Percentiles rank a stretch among this genome's conserved stretches.
These are phyloP conservation scores for Magallana nippona DNA, from an alignment of 2,888 invertebrate genomes.

Conservation along the genomic window DNA sequence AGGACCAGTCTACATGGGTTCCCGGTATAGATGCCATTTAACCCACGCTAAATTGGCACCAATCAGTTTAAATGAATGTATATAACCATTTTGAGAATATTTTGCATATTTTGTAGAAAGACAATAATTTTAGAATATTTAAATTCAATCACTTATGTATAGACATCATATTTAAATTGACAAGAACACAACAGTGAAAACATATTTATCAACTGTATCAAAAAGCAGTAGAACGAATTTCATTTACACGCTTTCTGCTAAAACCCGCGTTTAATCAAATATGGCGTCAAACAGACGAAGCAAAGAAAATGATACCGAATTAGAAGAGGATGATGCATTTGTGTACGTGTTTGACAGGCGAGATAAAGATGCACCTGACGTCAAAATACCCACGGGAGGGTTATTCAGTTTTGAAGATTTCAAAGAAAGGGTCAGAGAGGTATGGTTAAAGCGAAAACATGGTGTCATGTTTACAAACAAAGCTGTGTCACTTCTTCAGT, in stretches of 20 bases:
- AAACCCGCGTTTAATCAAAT: slow-evolving; percentile 52
- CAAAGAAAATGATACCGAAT: slow-evolving; percentile 44
- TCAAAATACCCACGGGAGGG: slow-evolving; percentile 70
- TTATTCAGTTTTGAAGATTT: slow-evolving; percentile 70
- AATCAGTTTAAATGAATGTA: background rate
- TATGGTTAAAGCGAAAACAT: slow-evolving; percentile 42
- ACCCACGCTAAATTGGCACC: background rate
- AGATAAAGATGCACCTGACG: slow-evolving; percentile 69
- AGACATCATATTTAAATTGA: too few species aligned
- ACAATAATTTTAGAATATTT: too few species aligned
- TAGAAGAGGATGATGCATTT: slow-evolving; percentile 72
- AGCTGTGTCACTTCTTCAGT: background rate
- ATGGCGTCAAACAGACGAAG: slow-evolving; percentile 67
- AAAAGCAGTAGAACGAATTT: background rate
- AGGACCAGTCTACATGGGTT: too few species aligned
- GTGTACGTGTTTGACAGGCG: slow-evolving; percentile 76
- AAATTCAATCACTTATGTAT: too few species aligned
- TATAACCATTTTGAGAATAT: too few species aligned
- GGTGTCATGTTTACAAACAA: slow-evolving; percentile 37
- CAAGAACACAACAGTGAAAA: too few species aligned
- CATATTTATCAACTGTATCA: background rate
- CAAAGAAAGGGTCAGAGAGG: slow-evolving; percentile 67
- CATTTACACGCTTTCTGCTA: background rate
- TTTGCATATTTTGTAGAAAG: too few species aligned
- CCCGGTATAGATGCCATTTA: background rate